phyloP scores from a whole-genome alignment of 1,140 invertebrate species.

The Danaus plexippus region DNA sequence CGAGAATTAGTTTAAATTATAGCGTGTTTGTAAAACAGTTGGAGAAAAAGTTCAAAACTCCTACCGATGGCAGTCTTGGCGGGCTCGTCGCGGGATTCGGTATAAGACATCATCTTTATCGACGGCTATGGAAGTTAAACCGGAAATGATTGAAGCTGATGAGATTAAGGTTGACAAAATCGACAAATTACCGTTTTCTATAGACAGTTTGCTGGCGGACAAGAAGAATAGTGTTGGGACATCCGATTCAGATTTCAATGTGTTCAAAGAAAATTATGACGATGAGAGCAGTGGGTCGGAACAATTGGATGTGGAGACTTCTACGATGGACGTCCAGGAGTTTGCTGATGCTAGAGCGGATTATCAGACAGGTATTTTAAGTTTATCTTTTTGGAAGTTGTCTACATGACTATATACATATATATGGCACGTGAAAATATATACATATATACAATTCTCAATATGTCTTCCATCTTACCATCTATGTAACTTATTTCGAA shows the following conservation, averaged over 20 bases:
- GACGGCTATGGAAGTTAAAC: slow-evolving; percentile 20
- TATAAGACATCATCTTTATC: too few relatives aligned
- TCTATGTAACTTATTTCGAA: too few relatives aligned
- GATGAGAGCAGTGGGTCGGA: slow-evolving; percentile 47
- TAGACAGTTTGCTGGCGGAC: slow-evolving; percentile 54
- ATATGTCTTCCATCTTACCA: too few relatives aligned
- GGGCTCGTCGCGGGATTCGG: slow-evolving; percentile 1
- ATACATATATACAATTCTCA: too few relatives aligned
- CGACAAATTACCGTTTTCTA: slow-evolving; percentile 55
- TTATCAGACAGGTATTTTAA: slow-evolving; percentile 52
- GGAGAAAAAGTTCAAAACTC: slow-evolving; percentile 3
- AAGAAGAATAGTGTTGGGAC: slow-evolving; percentile 33
- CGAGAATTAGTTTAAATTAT: slow-evolving; percentile 62
- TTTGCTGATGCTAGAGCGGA: slow-evolving; percentile 39
- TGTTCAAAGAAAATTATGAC: slow-evolving; percentile 30
- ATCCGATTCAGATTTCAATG: slow-evolving; percentile 24
- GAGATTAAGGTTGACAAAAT: slow-evolving; percentile 26
- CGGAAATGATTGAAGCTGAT: slow-evolving; percentile 34
- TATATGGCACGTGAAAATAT: too few relatives aligned
- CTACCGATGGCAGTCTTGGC: slow-evolving; percentile 1
- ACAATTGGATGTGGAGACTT: slow-evolving; percentile 55
- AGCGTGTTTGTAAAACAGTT: slow-evolving; percentile 17
- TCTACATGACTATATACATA: too few relatives aligned
- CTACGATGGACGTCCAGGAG: slow-evolving; percentile 40
- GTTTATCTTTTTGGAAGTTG: slow-evolving; percentile 1